Evolutionary conservation across 2,113 vertebrate species (phyloP).

Genomic region (Gasterosteus aculeatus): DNA sequence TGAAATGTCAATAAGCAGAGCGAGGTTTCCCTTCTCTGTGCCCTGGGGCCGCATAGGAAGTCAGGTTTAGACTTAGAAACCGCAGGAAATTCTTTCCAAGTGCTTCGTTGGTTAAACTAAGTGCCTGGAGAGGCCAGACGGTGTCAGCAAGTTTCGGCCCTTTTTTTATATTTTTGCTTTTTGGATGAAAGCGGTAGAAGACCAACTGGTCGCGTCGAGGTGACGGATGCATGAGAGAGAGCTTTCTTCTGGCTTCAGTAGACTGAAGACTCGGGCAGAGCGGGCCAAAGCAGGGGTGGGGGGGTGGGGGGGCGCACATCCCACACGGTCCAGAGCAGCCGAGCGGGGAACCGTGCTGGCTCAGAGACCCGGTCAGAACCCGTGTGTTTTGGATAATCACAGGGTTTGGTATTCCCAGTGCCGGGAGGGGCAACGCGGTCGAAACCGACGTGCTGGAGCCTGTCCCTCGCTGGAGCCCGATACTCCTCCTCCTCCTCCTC

Average conservation of each 20-base stretch:
- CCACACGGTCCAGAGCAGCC: constrained; percentile 36
- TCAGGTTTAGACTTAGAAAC: constrained; percentile 64
- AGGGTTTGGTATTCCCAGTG: constrained; percentile 79
- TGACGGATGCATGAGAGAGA: neutral
- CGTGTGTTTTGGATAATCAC: constrained; percentile 82
- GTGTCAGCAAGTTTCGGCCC: constrained; percentile 32
- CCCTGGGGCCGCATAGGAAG: constrained; percentile 51
- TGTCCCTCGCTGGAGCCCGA: constrained; percentile 63
- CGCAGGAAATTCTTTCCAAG: constrained; percentile 59
- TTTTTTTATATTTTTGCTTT: neutral
- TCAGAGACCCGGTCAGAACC: constrained; percentile 64
- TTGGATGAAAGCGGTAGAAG: neutral
- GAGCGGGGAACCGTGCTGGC: constrained; percentile 55
- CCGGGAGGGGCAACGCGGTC: constrained; percentile 80
- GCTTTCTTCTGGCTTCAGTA: constrained; percentile 3
- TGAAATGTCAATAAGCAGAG: constrained; percentile 34
- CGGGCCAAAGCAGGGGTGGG: neutral
- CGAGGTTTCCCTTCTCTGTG: constrained; percentile 48
- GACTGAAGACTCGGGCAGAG: constrained; percentile 9
- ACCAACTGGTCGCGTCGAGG: neutral
- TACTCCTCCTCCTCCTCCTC: constrained; percentile 60
- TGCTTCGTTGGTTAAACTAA: constrained; percentile 37
- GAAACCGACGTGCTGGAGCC: constrained; percentile 81
- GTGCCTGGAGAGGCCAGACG: constrained; percentile 21
- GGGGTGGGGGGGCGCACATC: neutral